These are phyloP conservation scores for Gryllus bimaculatus DNA, from an alignment of 1,140 invertebrate genomes.

Conservation along the genomic window DNA sequence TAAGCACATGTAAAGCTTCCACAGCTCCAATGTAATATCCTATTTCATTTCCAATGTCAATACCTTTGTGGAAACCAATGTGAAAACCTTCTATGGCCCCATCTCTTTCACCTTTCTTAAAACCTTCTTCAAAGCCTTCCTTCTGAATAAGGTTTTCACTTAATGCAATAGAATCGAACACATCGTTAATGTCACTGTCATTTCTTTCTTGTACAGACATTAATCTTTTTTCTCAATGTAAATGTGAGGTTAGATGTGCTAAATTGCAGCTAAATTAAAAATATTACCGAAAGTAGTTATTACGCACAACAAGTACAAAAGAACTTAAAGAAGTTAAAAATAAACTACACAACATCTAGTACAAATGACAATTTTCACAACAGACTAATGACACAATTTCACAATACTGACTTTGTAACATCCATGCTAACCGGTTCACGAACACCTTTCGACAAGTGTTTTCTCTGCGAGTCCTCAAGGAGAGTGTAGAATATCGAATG, in stretches of 20 bases:
- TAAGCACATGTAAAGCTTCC: constrained; percentile 22
- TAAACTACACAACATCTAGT: not conserved
- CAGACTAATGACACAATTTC: no score
- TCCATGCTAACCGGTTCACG: no score
- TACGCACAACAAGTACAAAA: not conserved
- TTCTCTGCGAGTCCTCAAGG: no score
- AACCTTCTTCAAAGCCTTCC: constrained; percentile 49
- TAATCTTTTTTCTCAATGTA: no score
- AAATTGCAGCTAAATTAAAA: no score
- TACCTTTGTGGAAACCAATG: constrained; percentile 53
- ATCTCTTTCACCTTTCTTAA: constrained; percentile 37
- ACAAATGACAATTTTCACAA: not conserved
- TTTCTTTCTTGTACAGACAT: not conserved
- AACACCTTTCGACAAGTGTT: no score
- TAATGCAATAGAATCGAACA: constrained; percentile 49
- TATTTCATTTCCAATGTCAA: constrained; percentile 51
- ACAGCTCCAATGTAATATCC: constrained; percentile 47
- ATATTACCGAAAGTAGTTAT: not conserved
- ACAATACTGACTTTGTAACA: no score
- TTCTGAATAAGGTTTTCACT: constrained; percentile 45
- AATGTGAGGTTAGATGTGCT: no score
- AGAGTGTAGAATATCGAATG: no score
- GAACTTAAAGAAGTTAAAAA: not conserved
- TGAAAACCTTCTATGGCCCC: constrained; percentile 52
- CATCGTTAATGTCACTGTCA: constrained; percentile 50